These are phyloP conservation scores for Eclectus roratus DNA, from an alignment of 2,113 vertebrate species.

Conservation along the genomic window DNA sequence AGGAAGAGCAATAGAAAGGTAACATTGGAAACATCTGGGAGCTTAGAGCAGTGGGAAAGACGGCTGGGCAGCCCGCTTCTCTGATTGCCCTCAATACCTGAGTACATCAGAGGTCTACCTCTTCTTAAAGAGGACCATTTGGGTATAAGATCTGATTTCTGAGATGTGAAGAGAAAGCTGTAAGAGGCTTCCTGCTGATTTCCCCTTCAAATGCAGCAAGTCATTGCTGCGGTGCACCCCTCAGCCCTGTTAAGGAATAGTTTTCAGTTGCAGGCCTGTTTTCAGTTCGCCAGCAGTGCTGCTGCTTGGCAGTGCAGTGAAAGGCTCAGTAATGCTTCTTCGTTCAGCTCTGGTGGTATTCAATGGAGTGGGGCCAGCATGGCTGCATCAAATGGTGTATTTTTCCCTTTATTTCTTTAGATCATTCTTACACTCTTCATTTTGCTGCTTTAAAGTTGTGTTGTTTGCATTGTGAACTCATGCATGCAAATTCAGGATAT, in stretches of 20 bases:
- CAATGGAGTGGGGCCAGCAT: not conserved
- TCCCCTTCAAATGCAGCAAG: not conserved
- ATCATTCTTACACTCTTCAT: not conserved
- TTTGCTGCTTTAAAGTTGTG: not conserved
- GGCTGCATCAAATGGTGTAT: not conserved
- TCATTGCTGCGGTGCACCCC: not conserved
- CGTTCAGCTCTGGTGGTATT: not conserved
- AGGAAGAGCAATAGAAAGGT: not conserved
- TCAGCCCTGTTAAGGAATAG: not conserved
- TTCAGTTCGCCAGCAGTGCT: not conserved
- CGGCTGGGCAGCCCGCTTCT: not conserved
- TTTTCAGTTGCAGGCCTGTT: not conserved
- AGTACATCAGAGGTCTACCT: not conserved
- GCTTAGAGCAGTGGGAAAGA: not conserved
- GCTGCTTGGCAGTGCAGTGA: not conserved
- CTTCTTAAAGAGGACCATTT: not conserved
- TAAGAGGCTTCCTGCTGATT: not conserved
- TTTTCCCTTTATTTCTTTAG: conserved; percentile 10
- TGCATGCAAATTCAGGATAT: not conserved
- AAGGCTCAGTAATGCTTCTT: not conserved
- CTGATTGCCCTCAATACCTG: not conserved
- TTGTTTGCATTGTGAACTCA: not conserved
- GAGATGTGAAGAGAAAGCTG: not conserved
- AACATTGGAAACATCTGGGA: not conserved
- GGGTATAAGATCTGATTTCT: not conserved